A percentile compares a stretch with the other conserved stretches of the same genome.
Evolutionary conservation across 2,888 invertebrate species (phyloP).

Genomic region (Harmothoe impar): DNA sequence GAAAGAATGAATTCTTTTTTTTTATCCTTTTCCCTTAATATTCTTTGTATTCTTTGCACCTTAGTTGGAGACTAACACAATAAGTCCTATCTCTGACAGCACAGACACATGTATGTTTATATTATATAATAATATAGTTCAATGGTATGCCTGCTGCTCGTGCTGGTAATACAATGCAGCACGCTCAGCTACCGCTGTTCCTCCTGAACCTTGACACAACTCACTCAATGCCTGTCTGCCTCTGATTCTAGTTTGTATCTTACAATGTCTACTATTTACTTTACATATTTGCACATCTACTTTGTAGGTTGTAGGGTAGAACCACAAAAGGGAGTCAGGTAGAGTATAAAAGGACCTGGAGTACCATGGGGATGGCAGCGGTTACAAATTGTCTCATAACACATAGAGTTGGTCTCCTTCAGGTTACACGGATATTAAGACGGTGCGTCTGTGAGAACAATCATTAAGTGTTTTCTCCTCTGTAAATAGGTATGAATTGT

Average conservation of each 20-base stretch:
- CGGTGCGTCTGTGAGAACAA: background rate
- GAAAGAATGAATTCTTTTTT: conserved; percentile 15
- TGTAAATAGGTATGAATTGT: background rate
- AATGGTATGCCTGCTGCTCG: background rate
- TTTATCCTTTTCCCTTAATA: background rate
- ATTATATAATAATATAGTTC: background rate
- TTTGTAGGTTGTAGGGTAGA: background rate
- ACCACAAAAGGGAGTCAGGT: too few species aligned
- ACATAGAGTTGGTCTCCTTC: background rate
- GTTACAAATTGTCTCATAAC: background rate
- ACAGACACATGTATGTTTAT: background rate
- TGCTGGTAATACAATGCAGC: conserved; percentile 12
- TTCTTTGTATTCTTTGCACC: conserved; percentile 13
- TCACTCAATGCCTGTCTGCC: background rate
- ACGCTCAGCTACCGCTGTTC: background rate
- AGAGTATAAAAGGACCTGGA: too few species aligned
- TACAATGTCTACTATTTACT: background rate
- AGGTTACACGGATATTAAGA: conserved; percentile 6
- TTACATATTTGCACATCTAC: conserved; percentile 26
- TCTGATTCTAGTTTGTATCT: conserved; percentile 10
- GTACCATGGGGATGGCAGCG: background rate
- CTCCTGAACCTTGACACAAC: background rate
- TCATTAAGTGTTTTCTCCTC: background rate
- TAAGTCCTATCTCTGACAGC: conserved; percentile 21
- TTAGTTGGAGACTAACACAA: conserved; percentile 24